Evolutionary conservation across 30 jellyfish, hydroid and myxozoan species (phyloP), one percentile per base, ranked within the genome.

Genomic region (Aurelia coerulea): DNA sequence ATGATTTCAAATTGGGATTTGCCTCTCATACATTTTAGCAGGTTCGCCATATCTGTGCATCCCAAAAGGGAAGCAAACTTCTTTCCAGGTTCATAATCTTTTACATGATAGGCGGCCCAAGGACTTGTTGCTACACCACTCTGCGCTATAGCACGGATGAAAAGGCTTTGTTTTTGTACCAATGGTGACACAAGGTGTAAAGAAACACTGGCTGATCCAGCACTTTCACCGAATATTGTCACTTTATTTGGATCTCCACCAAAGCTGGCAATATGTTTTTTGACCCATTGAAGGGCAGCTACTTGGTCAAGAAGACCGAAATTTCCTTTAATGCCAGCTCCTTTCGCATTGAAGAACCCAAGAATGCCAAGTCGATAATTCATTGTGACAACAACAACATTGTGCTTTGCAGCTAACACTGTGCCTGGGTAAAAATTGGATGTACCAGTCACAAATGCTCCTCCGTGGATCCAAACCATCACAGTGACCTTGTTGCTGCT

Each of bases 401-500:
- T 37, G 50, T 52, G 68, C n/a, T 3, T 34, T 9, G 85, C 85
- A 13, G 92, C 65, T 37, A 73, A 31, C 9, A 54, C 60, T 32
- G 59, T 67, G 32, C 79, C 84, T 52, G 37, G 31, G 84, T 82
- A 69, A 14, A 2, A 10, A 19, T 33, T 15, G 58, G 64, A 71
- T 13, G 83, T 14, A 2, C 92, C 92, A 5, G 3, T 9, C 2
- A 42, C 53, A 13, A 16, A 82, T 31, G 66, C 73, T 56, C 92
- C 92, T 32, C 92, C 92, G 32, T 82, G 92, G n/a, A 82, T 69
- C 85, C 84, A 82, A 35, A 82, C 73, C 92, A 46, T 46, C 56
- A 46, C 56, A 46, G 56, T 9, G 12, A 46, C 80, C 17, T 66
- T 19, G n/a, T 42, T 51, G 13, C 67, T 67, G 46, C 73, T 69